Conservation (phyloP, 2,888 invertebrate genomes). For the Polymixis lichenea region DNA sequence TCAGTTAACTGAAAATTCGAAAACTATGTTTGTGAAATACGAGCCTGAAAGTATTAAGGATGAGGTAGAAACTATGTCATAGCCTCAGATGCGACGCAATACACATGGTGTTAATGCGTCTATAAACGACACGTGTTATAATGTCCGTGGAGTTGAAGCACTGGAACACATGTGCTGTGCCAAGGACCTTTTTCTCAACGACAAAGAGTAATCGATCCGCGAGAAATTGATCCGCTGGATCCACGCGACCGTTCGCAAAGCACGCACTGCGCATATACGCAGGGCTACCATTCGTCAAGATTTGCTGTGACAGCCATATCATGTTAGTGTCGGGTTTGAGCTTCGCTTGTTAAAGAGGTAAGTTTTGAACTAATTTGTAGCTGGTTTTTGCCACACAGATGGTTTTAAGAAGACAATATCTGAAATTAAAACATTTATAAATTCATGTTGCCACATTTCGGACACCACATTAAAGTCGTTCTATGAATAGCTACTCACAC, state of each 20-base stretch:
- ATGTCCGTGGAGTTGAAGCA: slow-evolving; percentile 43
- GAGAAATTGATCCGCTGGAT: slow-evolving; percentile 85
- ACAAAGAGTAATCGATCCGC: slow-evolving; percentile 85
- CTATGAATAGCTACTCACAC: slow-evolving; percentile 22
- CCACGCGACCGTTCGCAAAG: slow-evolving; percentile 77
- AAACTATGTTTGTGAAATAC: neutral
- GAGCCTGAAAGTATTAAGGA: neutral
- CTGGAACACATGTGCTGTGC: slow-evolving; percentile 56
- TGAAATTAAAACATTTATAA: neutral
- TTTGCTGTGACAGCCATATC: slow-evolving; percentile 48
- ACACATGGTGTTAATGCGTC: slow-evolving; percentile 37
- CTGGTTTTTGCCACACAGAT: neutral
- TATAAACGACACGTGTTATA: slow-evolving; percentile 44
- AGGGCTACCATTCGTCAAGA: slow-evolving; percentile 59
- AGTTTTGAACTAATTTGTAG: slow-evolving; percentile 22
- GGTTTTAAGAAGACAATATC: neutral
- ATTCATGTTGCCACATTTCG: neutral
- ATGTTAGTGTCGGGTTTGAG: slow-evolving; percentile 39
- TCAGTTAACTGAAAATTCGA: neutral
- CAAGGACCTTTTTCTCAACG: slow-evolving; percentile 69
- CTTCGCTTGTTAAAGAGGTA: slow-evolving; percentile 10
- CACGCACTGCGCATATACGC: slow-evolving; percentile 77
- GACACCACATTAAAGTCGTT: neutral
- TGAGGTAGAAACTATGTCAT: slow-evolving; percentile 5
- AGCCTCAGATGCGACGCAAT: neutral